These are phyloP conservation scores for Ryuthela nishihirai DNA, from an alignment of 2,888 invertebrate species.

Conservation along the genomic window DNA sequence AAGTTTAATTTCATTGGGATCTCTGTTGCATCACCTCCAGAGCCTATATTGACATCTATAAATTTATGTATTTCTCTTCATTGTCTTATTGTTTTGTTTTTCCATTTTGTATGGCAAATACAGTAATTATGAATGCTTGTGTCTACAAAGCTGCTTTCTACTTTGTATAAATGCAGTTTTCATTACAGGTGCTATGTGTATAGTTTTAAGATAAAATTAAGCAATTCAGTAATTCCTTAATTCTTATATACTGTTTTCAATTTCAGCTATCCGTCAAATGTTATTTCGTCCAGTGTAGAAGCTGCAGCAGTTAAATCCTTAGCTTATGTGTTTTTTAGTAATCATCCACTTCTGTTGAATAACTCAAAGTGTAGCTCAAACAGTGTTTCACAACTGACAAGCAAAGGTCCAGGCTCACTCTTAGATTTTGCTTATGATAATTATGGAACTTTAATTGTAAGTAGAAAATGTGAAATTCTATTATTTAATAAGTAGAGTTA, in stretches of 20 bases:
- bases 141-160: background rate
- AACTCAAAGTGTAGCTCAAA: conserved; percentile 17
- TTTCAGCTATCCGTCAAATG: conserved; percentile 13
- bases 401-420: conserved; percentile 37
- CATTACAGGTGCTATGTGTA: no score
- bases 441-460: conserved; percentile 42
- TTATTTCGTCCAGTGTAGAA: conserved; percentile 2
- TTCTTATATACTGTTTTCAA: background rate
- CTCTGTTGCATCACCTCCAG: no score
- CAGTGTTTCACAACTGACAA: background rate
- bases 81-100: no score
- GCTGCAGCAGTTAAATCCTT: conserved; percentile 28
- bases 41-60: no score
- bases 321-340: conserved; percentile 29
- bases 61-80: no score
- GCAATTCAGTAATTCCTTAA: no score
- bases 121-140: background rate
- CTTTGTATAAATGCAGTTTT: background rate
- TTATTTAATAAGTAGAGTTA: conserved; percentile 44
- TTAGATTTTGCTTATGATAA: conserved; percentile 43
- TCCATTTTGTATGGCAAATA: background rate
- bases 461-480: conserved; percentile 3
- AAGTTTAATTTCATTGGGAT: no score
- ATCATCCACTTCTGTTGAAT: conserved; percentile 33
- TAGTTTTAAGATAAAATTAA: no score